Percentiles rank a stretch among this genome's conserved stretches.
These are phyloP conservation scores for Drosophila putrida DNA, from an alignment of 2,888 invertebrate genomes.

Conservation along the genomic window DNA sequence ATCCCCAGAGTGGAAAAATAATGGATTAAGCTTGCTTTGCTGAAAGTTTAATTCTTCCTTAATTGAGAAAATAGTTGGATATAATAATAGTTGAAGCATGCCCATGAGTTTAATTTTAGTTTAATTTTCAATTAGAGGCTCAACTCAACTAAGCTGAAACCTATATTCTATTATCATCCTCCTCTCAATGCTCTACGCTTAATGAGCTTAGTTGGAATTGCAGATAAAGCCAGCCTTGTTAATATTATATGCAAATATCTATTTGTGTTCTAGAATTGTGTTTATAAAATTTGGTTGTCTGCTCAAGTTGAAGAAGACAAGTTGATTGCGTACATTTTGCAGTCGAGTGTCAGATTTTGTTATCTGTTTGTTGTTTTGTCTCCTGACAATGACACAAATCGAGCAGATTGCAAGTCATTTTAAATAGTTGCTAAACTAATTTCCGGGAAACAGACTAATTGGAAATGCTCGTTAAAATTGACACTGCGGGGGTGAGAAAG, in stretches of 20 bases:
- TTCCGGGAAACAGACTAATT: constrained; percentile 46
- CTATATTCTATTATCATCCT: not conserved
- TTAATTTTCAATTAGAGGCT: not conserved
- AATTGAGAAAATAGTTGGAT: constrained; percentile 2
- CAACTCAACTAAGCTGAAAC: not conserved
- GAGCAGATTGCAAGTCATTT: constrained; percentile 34
- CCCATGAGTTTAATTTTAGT: too few relatives aligned
- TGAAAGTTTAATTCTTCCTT: not conserved
- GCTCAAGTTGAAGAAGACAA: constrained; percentile 34
- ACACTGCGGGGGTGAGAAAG: not conserved
- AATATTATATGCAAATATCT: not conserved
- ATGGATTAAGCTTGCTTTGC: not conserved
- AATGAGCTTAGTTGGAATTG: not conserved
- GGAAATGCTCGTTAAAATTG: constrained; percentile 47
- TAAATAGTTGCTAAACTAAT: constrained; percentile 50
- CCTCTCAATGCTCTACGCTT: not conserved
- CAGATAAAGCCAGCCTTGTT: not conserved
- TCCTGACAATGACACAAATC: constrained; percentile 28
- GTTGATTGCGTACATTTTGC: constrained; percentile 29
- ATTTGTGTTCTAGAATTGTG: not conserved
- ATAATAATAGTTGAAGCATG: not conserved
- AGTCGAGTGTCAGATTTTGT: constrained; percentile 15
- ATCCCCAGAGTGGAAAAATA: not conserved
- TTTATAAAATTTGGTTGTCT: constrained; percentile 5
- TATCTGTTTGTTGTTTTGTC: constrained; percentile 14